Evolutionary conservation across 2,113 vertebrate species (phyloP).

Genomic region (Cyprinodon brontotheroides): DNA sequence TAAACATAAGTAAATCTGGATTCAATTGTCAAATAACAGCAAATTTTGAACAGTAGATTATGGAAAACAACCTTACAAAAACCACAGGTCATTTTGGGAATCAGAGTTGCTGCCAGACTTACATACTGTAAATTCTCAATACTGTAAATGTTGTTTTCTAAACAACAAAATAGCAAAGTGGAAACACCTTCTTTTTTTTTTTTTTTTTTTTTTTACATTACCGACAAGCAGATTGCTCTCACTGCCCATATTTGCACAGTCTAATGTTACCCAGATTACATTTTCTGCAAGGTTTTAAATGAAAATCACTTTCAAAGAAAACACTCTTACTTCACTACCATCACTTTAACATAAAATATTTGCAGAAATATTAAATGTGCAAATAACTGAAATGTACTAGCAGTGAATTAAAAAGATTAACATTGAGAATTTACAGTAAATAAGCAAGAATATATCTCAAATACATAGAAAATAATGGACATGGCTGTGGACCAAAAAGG

Average conservation of each 20-base stretch:
- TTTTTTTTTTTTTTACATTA: not conserved
- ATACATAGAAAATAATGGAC: constrained; percentile 22
- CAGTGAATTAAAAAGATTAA: not conserved
- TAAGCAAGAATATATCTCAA: constrained; percentile 1
- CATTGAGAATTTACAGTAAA: constrained; percentile 54
- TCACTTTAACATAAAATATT: constrained; percentile 4
- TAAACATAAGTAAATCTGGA: not conserved
- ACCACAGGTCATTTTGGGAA: constrained; percentile 1
- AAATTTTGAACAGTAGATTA: not conserved
- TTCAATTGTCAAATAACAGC: not conserved
- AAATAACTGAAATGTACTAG: not conserved
- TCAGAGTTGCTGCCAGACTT: constrained; percentile 15
- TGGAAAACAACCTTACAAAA: not conserved
- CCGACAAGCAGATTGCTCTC: not conserved
- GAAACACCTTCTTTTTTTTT: not conserved
- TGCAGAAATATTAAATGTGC: not conserved
- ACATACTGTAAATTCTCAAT: constrained; percentile 45
- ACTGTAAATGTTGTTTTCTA: not conserved
- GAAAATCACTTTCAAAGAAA: not conserved
- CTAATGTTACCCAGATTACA: not conserved
- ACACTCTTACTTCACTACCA: not conserved
- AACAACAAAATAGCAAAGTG: not conserved
- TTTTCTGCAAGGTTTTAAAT: constrained; percentile 10
- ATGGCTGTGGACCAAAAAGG: constrained; percentile 12
- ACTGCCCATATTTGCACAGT: too few species aligned